These are phyloP conservation scores for Escarpia spicata DNA, from an alignment of 2,888 invertebrate species.

Conservation along the genomic window DNA sequence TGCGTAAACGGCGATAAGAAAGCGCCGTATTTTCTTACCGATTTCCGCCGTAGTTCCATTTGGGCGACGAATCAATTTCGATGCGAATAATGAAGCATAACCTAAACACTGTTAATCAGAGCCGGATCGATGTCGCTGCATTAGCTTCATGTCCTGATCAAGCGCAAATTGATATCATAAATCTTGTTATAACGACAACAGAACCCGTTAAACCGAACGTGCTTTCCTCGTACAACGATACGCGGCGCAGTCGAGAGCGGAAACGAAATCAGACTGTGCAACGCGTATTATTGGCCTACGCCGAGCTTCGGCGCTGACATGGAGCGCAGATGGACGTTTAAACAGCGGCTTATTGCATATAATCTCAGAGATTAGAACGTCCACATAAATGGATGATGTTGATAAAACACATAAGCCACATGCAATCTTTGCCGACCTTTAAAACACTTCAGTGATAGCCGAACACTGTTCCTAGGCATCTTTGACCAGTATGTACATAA, in stretches of 20 bases:
- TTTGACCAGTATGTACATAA: background rate
- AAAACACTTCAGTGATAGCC: background rate
- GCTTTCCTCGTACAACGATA: background rate
- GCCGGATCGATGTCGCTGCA: conserved; percentile 4
- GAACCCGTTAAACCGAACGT: conserved; percentile 5
- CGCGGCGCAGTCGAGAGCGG: background rate
- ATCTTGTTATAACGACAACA: conserved; percentile 3
- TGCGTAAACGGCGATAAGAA: conserved; percentile 8
- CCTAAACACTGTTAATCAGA: background rate
- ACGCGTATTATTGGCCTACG: background rate
- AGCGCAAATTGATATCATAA: background rate
- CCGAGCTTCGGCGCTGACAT: background rate
- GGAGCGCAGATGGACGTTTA: background rate
- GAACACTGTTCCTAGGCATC: background rate
- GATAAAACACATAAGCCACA: background rate
- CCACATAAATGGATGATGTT: background rate
- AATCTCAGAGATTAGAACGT: background rate
- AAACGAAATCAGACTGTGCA: background rate
- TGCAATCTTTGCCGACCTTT: background rate
- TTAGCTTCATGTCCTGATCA: background rate
- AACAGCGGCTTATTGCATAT: background rate
- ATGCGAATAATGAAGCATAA: background rate
- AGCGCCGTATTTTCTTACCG: background rate
- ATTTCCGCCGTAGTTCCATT: background rate
- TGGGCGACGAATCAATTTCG: conserved; percentile 7